Evolutionary conservation across 2,797 vertebrate genomes (phyloP).

Genomic region (Eidolon dupreanum): DNA sequence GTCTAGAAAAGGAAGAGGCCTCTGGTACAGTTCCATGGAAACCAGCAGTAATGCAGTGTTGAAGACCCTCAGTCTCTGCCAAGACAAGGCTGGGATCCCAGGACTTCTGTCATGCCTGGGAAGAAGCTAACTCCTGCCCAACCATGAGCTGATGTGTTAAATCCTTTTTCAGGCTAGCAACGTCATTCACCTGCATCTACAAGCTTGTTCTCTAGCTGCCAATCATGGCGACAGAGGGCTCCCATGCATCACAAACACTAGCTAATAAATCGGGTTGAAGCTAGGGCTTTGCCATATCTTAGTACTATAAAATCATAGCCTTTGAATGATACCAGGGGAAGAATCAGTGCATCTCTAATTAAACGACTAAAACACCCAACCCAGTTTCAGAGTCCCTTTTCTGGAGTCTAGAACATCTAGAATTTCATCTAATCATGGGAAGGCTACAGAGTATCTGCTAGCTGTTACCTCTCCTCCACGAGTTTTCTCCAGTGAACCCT

Average conservation of each 20-base stretch:
- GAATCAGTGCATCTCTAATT: neutral
- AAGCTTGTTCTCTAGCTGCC: neutral
- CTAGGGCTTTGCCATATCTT: neutral
- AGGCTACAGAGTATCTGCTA: neutral
- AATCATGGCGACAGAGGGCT: neutral
- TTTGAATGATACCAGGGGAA: neutral
- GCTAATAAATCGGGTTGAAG: neutral
- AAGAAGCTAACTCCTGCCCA: neutral
- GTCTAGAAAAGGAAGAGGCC: neutral
- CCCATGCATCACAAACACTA: neutral
- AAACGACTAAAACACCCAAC: neutral
- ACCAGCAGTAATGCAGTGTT: neutral
- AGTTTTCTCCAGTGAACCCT: neutral
- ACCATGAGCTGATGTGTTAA: neutral
- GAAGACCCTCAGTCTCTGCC: neutral
- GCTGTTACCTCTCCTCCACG: neutral
- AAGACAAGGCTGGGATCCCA: neutral
- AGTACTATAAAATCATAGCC: neutral
- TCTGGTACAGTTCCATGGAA: neutral
- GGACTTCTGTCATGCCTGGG: neutral
- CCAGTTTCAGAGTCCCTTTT: neutral
- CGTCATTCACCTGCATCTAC: neutral
- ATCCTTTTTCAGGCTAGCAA: neutral
- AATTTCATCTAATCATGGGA: neutral
- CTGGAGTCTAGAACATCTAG: neutral